A percentile compares a stretch with the other conserved stretches of the same genome.
These are phyloP conservation scores for Syrmaticus mikado DNA, from an alignment of 2,113 vertebrate species.

Conservation along the genomic window DNA sequence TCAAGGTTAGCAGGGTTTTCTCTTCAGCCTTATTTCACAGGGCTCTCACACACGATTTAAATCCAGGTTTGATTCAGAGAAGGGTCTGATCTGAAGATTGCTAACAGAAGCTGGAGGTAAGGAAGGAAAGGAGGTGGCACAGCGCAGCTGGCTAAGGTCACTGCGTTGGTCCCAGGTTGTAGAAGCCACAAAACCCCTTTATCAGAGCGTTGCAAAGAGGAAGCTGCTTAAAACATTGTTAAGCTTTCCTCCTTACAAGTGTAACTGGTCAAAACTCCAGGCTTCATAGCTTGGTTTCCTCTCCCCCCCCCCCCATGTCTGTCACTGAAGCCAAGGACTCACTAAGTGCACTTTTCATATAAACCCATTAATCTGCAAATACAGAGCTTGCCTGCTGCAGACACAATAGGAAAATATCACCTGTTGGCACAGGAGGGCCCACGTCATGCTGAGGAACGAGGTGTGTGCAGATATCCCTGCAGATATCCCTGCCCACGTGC, in stretches of 20 bases:
- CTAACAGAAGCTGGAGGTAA: background rate
- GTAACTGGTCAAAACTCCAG: background rate
- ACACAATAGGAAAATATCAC: background rate
- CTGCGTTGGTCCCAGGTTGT: accelerated
- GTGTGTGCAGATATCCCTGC: background rate
- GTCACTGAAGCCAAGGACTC: background rate
- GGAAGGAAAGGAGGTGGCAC: background rate
- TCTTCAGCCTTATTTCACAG: background rate
- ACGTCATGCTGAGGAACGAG: too few relatives aligned
- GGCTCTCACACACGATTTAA: background rate
- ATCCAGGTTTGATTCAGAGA: background rate
- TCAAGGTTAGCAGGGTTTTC: background rate
- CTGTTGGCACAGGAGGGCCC: background rate
- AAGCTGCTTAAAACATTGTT: background rate
- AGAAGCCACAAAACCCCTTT: background rate
- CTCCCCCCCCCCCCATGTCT: background rate
- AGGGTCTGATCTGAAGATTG: background rate
- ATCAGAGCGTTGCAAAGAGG: background rate
- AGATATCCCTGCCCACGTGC: background rate
- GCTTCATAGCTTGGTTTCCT: background rate
- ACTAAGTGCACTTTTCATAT: background rate
- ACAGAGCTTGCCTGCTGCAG: background rate
- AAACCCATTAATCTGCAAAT: background rate
- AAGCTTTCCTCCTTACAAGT: background rate
- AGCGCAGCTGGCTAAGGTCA: background rate